Percentiles rank a stretch among this genome's conserved stretches.
Evolutionary conservation across 2,797 vertebrate genomes (phyloP).

Genomic region (Enteromius mattozi): DNA sequence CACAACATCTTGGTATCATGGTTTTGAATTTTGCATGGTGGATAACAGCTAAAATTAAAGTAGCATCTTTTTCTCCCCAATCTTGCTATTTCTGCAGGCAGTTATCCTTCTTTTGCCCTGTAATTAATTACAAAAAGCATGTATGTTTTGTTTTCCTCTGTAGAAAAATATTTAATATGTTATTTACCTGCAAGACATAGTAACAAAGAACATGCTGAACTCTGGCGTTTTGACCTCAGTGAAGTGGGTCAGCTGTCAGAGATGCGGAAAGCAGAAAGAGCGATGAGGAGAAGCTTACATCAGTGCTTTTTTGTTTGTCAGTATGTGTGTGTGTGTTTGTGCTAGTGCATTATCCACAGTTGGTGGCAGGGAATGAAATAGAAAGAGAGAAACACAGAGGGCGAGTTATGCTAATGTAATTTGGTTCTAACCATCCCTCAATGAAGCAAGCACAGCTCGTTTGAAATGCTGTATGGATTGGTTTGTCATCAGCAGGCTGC

Average conservation of each 20-base stretch:
- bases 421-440: constrained; percentile 38
- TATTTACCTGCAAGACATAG: constrained; percentile 15
- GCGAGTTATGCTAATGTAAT: constrained; percentile 52
- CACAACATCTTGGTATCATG: constrained; percentile 13
- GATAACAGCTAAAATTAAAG: too few species aligned
- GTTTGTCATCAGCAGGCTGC: constrained; percentile 53
- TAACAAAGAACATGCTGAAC: neutral
- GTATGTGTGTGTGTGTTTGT: constrained; percentile 7
- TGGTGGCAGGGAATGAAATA: constrained; percentile 36
- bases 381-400: constrained; percentile 21
- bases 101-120: constrained; percentile 17
- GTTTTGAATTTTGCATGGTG: constrained; percentile 6
- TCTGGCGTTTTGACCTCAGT: constrained; percentile 34
- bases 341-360: constrained; percentile 35
- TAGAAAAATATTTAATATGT: constrained; percentile 21
- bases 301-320: constrained; percentile 22
- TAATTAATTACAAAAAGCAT: constrained; percentile 26
- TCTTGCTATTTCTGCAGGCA: constrained; percentile 32
- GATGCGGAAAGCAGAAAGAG: neutral
- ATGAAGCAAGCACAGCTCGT: constrained; percentile 38
- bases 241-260: constrained; percentile 31
- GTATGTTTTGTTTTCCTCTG: constrained; percentile 9
- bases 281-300: neutral
- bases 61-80: neutral
- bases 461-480: constrained; percentile 57